phyloP scores from a whole-genome alignment of 2,888 invertebrate genomes.

The Diaphora mendica region DNA sequence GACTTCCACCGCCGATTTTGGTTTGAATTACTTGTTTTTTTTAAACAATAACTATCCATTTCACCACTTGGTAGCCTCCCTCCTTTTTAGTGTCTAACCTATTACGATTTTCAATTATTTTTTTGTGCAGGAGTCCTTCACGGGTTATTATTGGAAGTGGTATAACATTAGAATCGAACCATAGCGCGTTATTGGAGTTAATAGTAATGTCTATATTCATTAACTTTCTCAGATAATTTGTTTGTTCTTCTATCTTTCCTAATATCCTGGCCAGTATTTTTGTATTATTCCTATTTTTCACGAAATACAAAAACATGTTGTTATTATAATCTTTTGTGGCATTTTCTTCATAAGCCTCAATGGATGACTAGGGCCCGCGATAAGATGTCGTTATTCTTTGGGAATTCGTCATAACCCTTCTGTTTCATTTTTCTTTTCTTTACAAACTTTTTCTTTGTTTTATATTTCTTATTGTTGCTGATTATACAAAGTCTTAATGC shows the following conservation, averaged over 20 bases:
- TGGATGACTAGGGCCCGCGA: constrained; percentile 19
- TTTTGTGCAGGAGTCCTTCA: no score
- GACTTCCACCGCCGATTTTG: no score
- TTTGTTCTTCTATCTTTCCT: constrained; percentile 73
- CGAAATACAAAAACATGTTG: constrained; percentile 62
- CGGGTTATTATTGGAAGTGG: no score
- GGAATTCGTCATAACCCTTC: constrained; percentile 25
- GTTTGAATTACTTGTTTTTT: no score
- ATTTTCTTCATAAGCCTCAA: constrained; percentile 34
- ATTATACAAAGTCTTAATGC: neutral
- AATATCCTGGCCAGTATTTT: constrained; percentile 77
- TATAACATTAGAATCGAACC: no score
- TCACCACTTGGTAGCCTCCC: no score
- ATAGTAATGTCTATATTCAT: constrained; percentile 35
- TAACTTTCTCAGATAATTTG: constrained; percentile 70
- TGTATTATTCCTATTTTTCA: constrained; percentile 67
- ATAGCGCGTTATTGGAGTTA: constrained; percentile 61
- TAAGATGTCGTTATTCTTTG: constrained; percentile 34
- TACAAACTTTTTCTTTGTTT: constrained; percentile 14
- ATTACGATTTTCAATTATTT: no score
- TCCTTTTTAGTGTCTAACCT: no score
- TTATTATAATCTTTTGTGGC: constrained; percentile 60
- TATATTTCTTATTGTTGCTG: constrained; percentile 16
- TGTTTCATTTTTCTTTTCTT: constrained; percentile 20
- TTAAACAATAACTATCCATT: no score